Percentiles rank a stretch among this genome's conserved stretches.
Evolutionary conservation across 2,113 vertebrate species (phyloP).

Genomic region (Platichthys stellatus): DNA sequence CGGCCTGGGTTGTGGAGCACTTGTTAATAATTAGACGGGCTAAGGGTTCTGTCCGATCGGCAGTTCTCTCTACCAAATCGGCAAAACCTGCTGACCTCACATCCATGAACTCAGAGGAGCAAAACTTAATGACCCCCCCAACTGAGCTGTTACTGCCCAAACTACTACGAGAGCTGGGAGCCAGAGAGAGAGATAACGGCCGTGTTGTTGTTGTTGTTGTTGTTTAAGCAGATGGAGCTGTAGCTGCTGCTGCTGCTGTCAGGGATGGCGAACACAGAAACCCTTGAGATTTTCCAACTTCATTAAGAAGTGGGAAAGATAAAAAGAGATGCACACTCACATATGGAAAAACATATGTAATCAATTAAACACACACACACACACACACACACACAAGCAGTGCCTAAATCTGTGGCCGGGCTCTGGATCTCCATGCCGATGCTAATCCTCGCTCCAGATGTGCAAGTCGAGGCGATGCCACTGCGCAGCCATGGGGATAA

Average conservation of each 20-base stretch:
- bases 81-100: slow-evolving; percentile 61
- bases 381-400: background rate
- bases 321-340: background rate
- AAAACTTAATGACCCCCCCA: slow-evolving; percentile 43
- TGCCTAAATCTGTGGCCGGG: slow-evolving; percentile 3
- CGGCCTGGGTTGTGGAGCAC: slow-evolving; percentile 4
- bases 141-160: slow-evolving; percentile 34
- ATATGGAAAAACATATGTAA: slow-evolving; percentile 5
- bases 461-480: slow-evolving; percentile 5
- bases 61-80: slow-evolving; percentile 60
- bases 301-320: slow-evolving; percentile 6
- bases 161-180: slow-evolving; percentile 43
- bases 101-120: slow-evolving; percentile 32
- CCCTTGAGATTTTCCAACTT: slow-evolving; percentile 26
- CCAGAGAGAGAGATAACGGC: slow-evolving; percentile 23
- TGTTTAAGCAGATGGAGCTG: slow-evolving; percentile 24
- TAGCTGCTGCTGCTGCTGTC: slow-evolving; percentile 16
- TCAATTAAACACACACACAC: background rate
- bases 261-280: slow-evolving; percentile 3
- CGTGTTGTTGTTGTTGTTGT: slow-evolving; percentile 24
- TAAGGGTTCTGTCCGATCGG: slow-evolving; percentile 57
- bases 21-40: slow-evolving; percentile 61
- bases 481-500: slow-evolving; percentile 13
- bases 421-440: slow-evolving; percentile 17
- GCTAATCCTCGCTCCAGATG: slow-evolving; percentile 54